phyloP scores from a whole-genome alignment of 2,113 vertebrate genomes.

The Alaudala cheleensis region DNA sequence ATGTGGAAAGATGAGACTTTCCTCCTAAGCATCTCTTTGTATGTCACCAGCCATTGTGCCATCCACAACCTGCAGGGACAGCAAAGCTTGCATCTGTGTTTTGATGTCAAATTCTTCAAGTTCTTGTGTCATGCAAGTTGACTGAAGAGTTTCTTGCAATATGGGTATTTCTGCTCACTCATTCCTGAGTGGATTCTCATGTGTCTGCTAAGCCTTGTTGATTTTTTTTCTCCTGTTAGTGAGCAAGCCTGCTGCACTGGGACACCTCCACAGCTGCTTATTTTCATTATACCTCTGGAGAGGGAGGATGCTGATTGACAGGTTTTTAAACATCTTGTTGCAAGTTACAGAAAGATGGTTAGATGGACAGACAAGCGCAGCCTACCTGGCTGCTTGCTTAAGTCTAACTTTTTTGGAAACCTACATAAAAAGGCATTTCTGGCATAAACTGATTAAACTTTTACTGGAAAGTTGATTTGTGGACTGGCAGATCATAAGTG shows the following conservation, averaged over 20 bases:
- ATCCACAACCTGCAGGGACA: not conserved
- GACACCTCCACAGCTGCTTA: not conserved
- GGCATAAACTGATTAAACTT: not conserved
- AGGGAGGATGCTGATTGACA: not conserved
- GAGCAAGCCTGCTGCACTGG: not conserved
- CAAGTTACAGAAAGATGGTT: not conserved
- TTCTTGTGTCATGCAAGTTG: not conserved
- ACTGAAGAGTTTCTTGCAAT: not conserved
- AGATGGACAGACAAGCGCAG: not conserved
- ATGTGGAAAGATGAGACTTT: constrained; percentile 17
- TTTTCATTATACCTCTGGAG: not conserved
- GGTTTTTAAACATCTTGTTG: not conserved
- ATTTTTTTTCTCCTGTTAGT: not conserved
- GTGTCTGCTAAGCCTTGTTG: not conserved
- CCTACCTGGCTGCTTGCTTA: not conserved
- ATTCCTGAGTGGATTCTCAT: not conserved
- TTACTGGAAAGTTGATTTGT: not conserved
- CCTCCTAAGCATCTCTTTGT: not conserved
- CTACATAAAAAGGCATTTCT: not conserved
- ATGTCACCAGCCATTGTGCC: not conserved
- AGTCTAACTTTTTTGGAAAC: not conserved
- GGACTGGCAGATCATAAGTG: not conserved
- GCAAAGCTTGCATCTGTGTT: not conserved
- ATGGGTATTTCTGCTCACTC: not conserved
- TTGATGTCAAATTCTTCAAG: not conserved